Base-by-base conservation (phyloP, 2,888 invertebrate species). In the Erynnis tages region DNA sequence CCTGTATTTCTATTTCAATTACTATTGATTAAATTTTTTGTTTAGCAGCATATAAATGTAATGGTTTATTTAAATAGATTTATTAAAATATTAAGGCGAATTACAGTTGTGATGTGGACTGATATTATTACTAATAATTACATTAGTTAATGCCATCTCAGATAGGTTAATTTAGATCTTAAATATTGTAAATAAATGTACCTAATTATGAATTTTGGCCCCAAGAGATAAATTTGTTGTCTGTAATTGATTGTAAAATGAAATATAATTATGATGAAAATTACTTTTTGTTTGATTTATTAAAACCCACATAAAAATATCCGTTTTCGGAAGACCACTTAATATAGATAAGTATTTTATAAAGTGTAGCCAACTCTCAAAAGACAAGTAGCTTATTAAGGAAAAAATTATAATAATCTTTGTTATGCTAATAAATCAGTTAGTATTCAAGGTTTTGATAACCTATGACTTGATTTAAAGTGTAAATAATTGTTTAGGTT, bases 91-190 rank as follows among this genome's bases (percentile, higher is more conserved):
- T 56, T 52, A 56, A 62, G 56, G 49, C 29, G 40, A 58, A 64
- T 66, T 61, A 63, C 69, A 72, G 76, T 81, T 80, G 79, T 82
- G 82, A 82, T 75, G 70, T 69, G 77, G 80, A 83, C 82, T 83
- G 83, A 83, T 83, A 82, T 82, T 82, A 79, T 74, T 41, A 49
- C 32, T 41, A 75, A 69, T 68, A 60, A 67, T 69, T 69, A 69
- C 65, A 17, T 32, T 48, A 40, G 23, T 21, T 50, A 71, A 71
- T 75, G 81, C 83, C 83, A 83, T 83, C 76, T 80, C 74, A 73
- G 69, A 55, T 75, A 71, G 69, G 64, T 53, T 60, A 73, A 71
- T 21, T 19, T 2, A 56, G 52, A 32, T 69, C 65, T 54, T 58
- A 58, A 55, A 50, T 49, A 40, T 32, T n/a, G n/a, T n/a, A n/a